These are phyloP conservation scores for Valencia hispanica DNA, from an alignment of 2,797 vertebrate genomes.

Conservation along the genomic window DNA sequence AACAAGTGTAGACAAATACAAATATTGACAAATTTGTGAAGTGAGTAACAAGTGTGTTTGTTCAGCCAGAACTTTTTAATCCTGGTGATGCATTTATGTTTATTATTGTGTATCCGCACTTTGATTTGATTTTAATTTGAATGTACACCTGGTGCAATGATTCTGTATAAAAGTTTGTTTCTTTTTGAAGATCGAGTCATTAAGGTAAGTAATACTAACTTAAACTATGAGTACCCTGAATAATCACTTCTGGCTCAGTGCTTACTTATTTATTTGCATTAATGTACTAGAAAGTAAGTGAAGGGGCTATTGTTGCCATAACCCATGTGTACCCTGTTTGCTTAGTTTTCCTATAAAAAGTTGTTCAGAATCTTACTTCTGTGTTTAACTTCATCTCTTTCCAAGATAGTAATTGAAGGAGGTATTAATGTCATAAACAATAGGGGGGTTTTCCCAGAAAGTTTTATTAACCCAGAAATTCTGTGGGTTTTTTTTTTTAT, in stretches of 20 bases:
- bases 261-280: not conserved
- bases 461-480: not conserved
- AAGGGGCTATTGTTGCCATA: not conserved
- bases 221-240: not conserved
- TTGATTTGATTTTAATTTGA: too few species aligned
- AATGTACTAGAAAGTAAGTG: not conserved
- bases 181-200: not conserved
- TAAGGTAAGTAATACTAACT: not conserved
- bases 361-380: too few species aligned
- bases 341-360: too few species aligned
- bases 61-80: too few species aligned
- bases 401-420: not conserved
- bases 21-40: too few species aligned
- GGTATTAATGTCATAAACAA: not conserved
- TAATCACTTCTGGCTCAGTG: not conserved
- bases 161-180: not conserved
- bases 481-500: not conserved
- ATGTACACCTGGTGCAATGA: not conserved
- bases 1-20: not conserved
- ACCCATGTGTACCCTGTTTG: not conserved
- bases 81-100: too few species aligned
- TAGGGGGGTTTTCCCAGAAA: not conserved
- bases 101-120: too few species aligned
- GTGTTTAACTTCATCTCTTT: too few species aligned
- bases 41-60: too few species aligned